Percentiles rank a stretch among this genome's conserved stretches.
Conservation (phyloP, 2,797 vertebrate species). For the Mormyrops boulengeri region DNA sequence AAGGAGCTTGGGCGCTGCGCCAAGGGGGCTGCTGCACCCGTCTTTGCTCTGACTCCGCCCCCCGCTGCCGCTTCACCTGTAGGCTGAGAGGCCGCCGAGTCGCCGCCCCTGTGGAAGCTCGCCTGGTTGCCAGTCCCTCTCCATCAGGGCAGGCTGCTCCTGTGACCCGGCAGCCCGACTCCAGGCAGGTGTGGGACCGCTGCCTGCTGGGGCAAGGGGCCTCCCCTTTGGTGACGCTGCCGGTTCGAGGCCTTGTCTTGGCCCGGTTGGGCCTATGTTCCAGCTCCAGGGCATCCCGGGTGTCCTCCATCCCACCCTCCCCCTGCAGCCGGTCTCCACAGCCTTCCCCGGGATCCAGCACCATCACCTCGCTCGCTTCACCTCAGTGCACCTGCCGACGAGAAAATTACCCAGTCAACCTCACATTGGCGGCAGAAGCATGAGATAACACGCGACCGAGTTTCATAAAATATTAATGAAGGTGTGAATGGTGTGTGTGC, state of each 20-base stretch:
- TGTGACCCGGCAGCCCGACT: background rate
- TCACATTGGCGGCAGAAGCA: background rate
- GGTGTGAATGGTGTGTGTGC: background rate
- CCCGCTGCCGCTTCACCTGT: slow-evolving; percentile 45
- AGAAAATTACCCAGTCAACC: background rate
- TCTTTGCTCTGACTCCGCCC: slow-evolving; percentile 41
- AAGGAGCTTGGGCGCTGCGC: slow-evolving; percentile 52
- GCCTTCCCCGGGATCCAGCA: slow-evolving; percentile 71
- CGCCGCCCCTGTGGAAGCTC: slow-evolving; percentile 20
- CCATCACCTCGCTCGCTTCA: slow-evolving; percentile 64
- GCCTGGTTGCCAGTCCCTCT: slow-evolving; percentile 31
- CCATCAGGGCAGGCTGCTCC: slow-evolving; percentile 26
- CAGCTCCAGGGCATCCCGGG: slow-evolving; percentile 36
- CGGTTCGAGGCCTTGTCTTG: slow-evolving; percentile 27
- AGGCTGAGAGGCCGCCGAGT: slow-evolving; percentile 51
- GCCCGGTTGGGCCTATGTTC: slow-evolving; percentile 32
- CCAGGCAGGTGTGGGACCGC: slow-evolving; percentile 23
- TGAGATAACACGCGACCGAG: background rate
- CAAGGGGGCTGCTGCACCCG: slow-evolving; percentile 57
- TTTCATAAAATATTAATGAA: background rate
- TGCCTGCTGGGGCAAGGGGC: slow-evolving; percentile 52
- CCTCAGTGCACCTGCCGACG: slow-evolving; percentile 32
- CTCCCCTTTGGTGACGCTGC: slow-evolving; percentile 41
- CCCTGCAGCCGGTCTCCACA: slow-evolving; percentile 61
- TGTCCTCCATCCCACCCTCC: slow-evolving; percentile 32